phyloP scores from a whole-genome alignment of 2,113 vertebrate genomes.

The Potamarius usumacintae region DNA sequence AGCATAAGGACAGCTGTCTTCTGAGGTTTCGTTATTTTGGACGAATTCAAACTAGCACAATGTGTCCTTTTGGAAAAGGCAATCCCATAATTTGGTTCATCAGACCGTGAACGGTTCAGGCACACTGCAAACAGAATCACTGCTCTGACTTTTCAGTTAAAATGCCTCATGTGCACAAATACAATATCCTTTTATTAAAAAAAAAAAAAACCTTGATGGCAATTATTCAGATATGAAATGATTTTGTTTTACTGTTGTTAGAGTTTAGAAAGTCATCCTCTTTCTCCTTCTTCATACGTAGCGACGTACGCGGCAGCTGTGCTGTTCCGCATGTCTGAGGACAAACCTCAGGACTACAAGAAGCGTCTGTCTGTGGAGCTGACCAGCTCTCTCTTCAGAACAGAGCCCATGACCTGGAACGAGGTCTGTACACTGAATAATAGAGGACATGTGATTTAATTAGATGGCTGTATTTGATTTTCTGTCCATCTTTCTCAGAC shows the following conservation, averaged over 20 bases:
- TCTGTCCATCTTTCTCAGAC: constrained; percentile 69
- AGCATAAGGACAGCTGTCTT: not conserved
- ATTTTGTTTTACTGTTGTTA: not conserved
- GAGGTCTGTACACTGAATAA: constrained; percentile 73
- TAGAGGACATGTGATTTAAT: not conserved
- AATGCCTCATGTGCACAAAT: not conserved
- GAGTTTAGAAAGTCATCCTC: not conserved
- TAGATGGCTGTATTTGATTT: not conserved
- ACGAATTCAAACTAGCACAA: not conserved
- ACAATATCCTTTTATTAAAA: not conserved
- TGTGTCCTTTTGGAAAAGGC: not conserved
- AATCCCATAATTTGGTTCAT: not conserved
- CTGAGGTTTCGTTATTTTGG: not conserved
- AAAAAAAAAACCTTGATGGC: no score
- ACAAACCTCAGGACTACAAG: constrained; percentile 98
- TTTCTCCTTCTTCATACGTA: constrained; percentile 52
- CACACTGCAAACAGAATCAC: not conserved
- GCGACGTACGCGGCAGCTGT: constrained; percentile 96
- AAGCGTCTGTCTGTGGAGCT: constrained; percentile 95
- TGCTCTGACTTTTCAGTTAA: not conserved
- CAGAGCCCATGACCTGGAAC: constrained; percentile 97
- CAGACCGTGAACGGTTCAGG: not conserved
- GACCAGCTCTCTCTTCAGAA: constrained; percentile 96
- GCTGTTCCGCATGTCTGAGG: constrained; percentile 98
- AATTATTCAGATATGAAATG: not conserved